Evolutionary conservation across 2,113 vertebrate genomes (phyloP).

Genomic region (Cairina moschata): DNA sequence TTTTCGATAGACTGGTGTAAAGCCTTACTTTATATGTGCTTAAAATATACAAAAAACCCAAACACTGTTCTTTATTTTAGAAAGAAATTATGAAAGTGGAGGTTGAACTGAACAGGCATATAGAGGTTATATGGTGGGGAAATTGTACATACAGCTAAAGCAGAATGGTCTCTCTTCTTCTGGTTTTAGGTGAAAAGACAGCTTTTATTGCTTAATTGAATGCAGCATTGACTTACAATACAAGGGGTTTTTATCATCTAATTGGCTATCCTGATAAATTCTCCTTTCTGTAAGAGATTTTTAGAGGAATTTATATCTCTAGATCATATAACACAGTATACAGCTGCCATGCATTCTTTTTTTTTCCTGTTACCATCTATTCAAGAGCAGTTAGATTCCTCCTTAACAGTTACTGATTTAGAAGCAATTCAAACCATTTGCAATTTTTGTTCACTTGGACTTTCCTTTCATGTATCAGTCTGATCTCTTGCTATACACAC

Average conservation of each 20-base stretch:
- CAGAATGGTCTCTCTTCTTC: background rate
- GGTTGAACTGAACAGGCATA: background rate
- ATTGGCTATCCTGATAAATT: conserved; percentile 21
- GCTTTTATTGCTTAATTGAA: conserved; percentile 21
- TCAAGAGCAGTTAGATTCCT: background rate
- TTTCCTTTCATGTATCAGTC: background rate
- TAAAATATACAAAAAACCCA: background rate
- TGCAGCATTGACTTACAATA: background rate
- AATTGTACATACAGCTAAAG: background rate
- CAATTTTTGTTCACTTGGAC: background rate
- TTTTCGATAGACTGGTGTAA: background rate
- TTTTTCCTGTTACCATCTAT: background rate
- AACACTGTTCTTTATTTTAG: background rate
- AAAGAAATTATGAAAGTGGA: background rate
- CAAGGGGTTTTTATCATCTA: background rate
- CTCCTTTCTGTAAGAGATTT: background rate
- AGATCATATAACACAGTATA: background rate
- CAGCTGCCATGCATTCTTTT: background rate
- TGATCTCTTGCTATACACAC: background rate
- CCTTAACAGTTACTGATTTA: background rate
- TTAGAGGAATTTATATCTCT: conserved; percentile 8
- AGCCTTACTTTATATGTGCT: background rate
- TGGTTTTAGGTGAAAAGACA: background rate
- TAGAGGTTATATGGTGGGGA: background rate
- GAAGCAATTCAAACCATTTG: background rate